Evolutionary conservation across 1,140 invertebrate genomes (phyloP), one percentile per base, ranked within the genome.

Genomic region (Trypoxylus dichotomus): DNA sequence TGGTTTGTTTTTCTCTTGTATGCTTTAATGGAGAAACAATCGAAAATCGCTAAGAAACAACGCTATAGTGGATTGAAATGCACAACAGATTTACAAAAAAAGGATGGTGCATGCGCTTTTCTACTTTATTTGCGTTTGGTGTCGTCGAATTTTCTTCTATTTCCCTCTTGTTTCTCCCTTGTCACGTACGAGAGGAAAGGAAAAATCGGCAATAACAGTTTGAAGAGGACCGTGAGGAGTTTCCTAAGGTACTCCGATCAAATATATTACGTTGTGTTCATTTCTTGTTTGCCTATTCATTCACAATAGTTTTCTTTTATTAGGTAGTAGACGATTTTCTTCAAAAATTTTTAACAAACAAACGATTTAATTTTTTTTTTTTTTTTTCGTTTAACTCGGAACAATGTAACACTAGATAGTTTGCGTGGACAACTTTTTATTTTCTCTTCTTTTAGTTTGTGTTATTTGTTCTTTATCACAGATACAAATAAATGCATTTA

Each of bases 401-500:
- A 68, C 21, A 68, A 68, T 27, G 13, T 68, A 68, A 68, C 60
- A 68, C 60, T 68, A 68, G 27, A 13, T 58, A 58, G 47, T 68
- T 68, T 29, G 19, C 60, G 10, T 29, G 60, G 60, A 68, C 60
- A 68, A n/a, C 21, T 74, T 74, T 74, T 74, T 73, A 24, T 41
- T 74, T 24, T 74, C 10, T 25, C 41, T 74, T 19, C 21, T 74
- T 74, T 74, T 74, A 41, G n/a, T 71, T 71, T 71, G 76, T 80
- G 75, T 81, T 80, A 19, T 54, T 85, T 85, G 83, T 85, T 84
- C 86, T 84, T 88, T 90, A 90, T 90, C 89, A 90, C 89, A 90
- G 89, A 90, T 89, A 90, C 87, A 90, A 89, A 89, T 89, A 88
- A 90, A 90, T 89, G 88, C 89, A 88, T 88, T 87, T 85, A 86